Percentiles rank a stretch among this genome's conserved stretches.
These are phyloP conservation scores for Trachythela sp. DNA, from an alignment of 64 coral and sea anemone species.

Conservation along the genomic window DNA sequence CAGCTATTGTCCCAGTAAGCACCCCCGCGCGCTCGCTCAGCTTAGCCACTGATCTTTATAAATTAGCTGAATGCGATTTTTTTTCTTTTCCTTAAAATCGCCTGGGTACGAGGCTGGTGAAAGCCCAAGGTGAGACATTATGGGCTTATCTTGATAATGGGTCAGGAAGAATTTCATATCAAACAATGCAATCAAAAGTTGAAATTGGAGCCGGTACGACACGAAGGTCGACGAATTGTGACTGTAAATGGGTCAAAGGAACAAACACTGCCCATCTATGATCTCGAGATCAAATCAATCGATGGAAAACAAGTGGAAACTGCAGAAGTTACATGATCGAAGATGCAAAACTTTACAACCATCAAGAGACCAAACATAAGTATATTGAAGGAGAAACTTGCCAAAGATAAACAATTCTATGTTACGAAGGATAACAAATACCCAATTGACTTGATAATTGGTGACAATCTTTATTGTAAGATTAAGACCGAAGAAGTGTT, in stretches of 20 bases:
- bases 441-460: not conserved
- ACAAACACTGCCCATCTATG: no score
- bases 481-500: not conserved
- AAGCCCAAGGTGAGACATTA: not conserved
- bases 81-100: no score
- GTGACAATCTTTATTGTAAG: not conserved
- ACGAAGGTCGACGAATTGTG: not conserved
- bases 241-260: not conserved
- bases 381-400: not conserved
- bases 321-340: not conserved
- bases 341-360: not conserved
- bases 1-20: not conserved
- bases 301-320: not conserved
- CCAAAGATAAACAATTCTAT: no score
- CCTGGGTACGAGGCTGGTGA: no score
- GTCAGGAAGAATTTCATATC: not conserved
- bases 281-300: not conserved
- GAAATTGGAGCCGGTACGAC: not conserved
- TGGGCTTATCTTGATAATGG: not conserved
- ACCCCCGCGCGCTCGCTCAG: no score
- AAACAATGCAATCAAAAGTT: not conserved
- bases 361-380: not conserved
- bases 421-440: not conserved
- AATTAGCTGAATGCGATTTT: no score
- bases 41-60: no score